Conservation (phyloP, 2,888 invertebrate genomes). For the Xanthostigma xanthostigma region DNA sequence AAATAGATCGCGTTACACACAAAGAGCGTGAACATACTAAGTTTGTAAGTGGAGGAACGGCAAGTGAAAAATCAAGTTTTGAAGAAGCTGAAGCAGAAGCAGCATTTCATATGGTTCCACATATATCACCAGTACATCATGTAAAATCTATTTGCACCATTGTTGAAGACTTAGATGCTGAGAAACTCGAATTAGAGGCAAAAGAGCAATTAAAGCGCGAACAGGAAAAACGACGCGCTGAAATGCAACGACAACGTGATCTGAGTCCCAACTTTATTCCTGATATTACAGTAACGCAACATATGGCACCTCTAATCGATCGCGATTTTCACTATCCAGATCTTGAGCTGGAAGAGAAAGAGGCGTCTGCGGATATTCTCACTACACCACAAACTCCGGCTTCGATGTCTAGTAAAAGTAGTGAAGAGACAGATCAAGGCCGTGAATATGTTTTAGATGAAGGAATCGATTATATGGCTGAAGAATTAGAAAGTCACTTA, state of each 20-base stretch:
- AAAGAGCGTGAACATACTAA: constrained; percentile 13
- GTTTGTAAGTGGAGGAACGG: constrained; percentile 15
- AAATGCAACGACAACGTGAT: constrained; percentile 33
- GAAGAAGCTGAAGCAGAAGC: constrained; percentile 35
- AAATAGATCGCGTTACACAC: constrained; percentile 22
- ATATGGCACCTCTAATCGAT: constrained; percentile 33
- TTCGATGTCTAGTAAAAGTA: constrained; percentile 47
- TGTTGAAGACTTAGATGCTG: constrained; percentile 32
- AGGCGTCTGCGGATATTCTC: constrained; percentile 26
- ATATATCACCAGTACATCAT: constrained; percentile 30
- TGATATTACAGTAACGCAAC: constrained; percentile 47
- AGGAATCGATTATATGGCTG: constrained; percentile 36
- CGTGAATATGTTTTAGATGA: constrained; percentile 46
- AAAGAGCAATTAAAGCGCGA: constrained; percentile 25
- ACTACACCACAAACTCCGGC: constrained; percentile 44
- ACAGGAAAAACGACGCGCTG: constrained; percentile 30
- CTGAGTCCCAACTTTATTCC: constrained; percentile 45
- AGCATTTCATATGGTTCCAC: constrained; percentile 32
- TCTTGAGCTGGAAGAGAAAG: constrained; percentile 29
- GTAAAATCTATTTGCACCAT: constrained; percentile 31
- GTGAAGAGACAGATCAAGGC: constrained; percentile 48
- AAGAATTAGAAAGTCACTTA: constrained; percentile 29
- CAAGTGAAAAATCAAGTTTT: constrained; percentile 30
- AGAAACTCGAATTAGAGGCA: constrained; percentile 34
- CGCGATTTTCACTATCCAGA: constrained; percentile 32